Evolutionary conservation across 92 coral and sea anemone species (phyloP).

Genomic region (Palythoa caribaeorum): DNA sequence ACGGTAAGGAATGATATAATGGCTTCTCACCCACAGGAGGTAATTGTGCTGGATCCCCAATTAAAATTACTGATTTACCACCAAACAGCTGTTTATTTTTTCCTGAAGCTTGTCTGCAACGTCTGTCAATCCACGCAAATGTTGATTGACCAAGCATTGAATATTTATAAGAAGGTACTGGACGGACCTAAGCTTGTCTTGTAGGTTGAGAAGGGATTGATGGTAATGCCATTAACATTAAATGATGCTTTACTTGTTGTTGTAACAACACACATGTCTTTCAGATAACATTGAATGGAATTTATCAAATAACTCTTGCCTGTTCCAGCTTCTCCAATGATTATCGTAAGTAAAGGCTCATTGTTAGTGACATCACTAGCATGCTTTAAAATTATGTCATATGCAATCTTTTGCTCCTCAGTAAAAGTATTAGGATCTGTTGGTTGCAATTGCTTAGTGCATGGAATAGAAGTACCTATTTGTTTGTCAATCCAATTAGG

Average conservation of each 20-base stretch:
- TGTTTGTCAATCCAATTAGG: constrained; percentile 59
- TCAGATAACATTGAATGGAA: neutral
- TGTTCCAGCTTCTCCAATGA: neutral
- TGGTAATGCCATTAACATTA: neutral
- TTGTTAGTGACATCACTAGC: neutral
- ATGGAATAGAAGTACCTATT: neutral
- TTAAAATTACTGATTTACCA: neutral
- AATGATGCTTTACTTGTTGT: neutral
- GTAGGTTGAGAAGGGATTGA: too few species aligned
- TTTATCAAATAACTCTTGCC: neutral
- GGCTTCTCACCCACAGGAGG: constrained; percentile 15
- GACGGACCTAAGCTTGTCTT: too few species aligned
- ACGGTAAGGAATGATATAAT: neutral
- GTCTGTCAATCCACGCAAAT: constrained; percentile 5
- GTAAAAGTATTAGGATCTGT: neutral
- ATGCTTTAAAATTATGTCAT: neutral
- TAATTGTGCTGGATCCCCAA: neutral
- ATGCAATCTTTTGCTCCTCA: neutral
- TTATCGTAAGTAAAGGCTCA: neutral
- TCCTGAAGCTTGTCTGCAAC: constrained; percentile 3
- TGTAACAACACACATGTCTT: neutral
- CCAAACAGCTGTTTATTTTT: neutral
- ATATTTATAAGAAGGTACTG: too few species aligned
- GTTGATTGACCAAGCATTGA: too few species aligned
- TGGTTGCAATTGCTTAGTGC: neutral